Conservation (phyloP, 2,888 invertebrate genomes). For the Cephus pygmeus region DNA sequence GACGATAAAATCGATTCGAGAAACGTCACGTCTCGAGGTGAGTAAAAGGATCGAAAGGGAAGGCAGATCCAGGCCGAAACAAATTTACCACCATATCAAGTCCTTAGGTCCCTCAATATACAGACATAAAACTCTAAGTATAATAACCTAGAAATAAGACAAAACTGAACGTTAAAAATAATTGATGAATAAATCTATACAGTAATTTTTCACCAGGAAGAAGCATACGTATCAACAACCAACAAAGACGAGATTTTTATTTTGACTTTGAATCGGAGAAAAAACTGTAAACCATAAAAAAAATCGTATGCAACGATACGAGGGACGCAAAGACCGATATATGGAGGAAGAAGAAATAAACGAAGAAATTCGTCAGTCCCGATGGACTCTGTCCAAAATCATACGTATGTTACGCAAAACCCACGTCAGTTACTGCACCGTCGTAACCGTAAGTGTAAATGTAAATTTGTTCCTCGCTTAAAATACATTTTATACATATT, state of each 20-base stretch:
- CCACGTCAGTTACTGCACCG: slow-evolving; percentile 38
- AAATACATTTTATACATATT: slow-evolving; percentile 56
- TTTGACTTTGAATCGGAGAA: not conserved
- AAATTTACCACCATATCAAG: not conserved
- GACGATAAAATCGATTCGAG: not conserved
- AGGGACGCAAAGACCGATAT: not conserved
- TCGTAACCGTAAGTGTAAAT: slow-evolving; percentile 44
- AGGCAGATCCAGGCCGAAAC: not conserved
- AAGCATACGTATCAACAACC: not conserved
- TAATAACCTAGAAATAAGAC: not conserved
- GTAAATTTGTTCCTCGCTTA: slow-evolving; percentile 48
- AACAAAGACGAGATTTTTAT: not conserved
- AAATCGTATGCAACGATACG: not conserved
- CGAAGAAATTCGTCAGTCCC: slow-evolving; percentile 21
- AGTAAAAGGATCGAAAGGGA: not conserved
- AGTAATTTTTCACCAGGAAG: not conserved
- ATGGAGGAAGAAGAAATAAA: not conserved
- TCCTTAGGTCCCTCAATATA: not conserved
- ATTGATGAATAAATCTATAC: not conserved
- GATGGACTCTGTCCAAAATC: slow-evolving; percentile 33
- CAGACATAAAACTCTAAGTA: not conserved
- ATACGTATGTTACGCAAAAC: slow-evolving; percentile 49
- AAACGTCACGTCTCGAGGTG: not conserved
- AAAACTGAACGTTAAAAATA: not conserved
- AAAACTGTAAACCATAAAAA: not conserved